Evolutionary conservation across 1,140 invertebrate species (phyloP), one percentile per base, ranked within the genome.

Genomic region (Andrena cerasifolii): DNA sequence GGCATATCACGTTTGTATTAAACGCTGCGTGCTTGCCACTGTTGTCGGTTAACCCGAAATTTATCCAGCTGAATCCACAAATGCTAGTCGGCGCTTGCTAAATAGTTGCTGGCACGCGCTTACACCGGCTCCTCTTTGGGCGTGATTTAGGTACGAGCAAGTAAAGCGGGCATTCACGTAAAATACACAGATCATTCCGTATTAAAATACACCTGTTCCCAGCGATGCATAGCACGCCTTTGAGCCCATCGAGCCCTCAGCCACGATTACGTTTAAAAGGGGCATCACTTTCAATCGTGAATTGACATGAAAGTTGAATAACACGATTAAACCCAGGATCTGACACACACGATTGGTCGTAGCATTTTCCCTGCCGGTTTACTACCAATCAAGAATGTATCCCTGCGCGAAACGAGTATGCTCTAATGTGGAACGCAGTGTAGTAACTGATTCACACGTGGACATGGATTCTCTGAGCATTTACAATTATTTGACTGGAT

Each of bases 61-160:
- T 77, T 77, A 77, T 77, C 45, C 56, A 56, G 45, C 65, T 51
- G 56, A 70, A 77, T 70, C 74, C 56, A 47, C 74, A 70, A 61
- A 77, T 47, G 45, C 28, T 31, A 18, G 62, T 12, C 49, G 51
- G 14, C 6, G 36, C 53, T 77, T 36, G 31, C 54, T 45, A 70
- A 77, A 77, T 31, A 70, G 53, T 49, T 26, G 16, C 31, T 16
- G 2, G n/a, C 16, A 36, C 18, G 16, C 31, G 12, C 24, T 65
- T 45, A 33, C 33, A 21, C 10, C 18, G 18, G 18, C n/a, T 33
- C 21, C 49, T 33, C 72, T 74, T 65, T 74, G 49, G 45, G 26
- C 31, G 33, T 33, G 61, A 43, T 74, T 56, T 65, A 28, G 33
- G 26, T 3, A 26, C 7, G 18, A 16, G 4, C 18, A 45, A 43